Evolutionary conservation across 2,888 invertebrate genomes (phyloP), one percentile per base, ranked within the genome.

Genomic region (Tipula helvola): DNA sequence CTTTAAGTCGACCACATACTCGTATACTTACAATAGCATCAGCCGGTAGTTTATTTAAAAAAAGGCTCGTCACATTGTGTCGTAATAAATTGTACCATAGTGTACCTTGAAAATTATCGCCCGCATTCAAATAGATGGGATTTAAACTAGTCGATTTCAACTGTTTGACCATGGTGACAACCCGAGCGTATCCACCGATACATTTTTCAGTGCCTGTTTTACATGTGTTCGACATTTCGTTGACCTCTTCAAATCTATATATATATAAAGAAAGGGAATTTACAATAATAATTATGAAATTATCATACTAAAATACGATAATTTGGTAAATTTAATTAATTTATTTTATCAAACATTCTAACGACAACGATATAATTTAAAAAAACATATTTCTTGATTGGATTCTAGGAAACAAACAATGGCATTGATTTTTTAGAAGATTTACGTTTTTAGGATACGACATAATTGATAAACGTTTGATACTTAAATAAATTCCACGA

Each of bases 91-190:
- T 95, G 89, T 96, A 96, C 95, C 96, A 97, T n/a, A 96, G 92
- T 0, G 96, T 96, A 0, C 97, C 97, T 90, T 96, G 96, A 90
- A 95, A 97, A 90, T 95, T 95, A 90, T 97, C 97, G 0, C 97
- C 97, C 0, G 95, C 97, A 90, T 97, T 96, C 87, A 97, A 91
- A 44, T 96, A 93, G 36, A 97, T 90, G 0, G 95, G 92, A 88
- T 94, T 93, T 88, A 91, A 89, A 84, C 7, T 39, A 10, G n/a
- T 41, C 1, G 90, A 88, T 1, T 92, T 89, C 52, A 93, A 89
- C 36, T 90, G 90, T 8, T 92, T 91, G 36, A 95, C 93, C 86
- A 93, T 93, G 36, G 93, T 91, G 88, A 93, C 94, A 0, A 95
- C 92, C 0, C 96, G 92, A 0, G 96, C 93, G 88, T 95, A 94